Evolutionary conservation across 92 coral and sea anemone species (phyloP).

Genomic region (Zoanthus sansibaricus): DNA sequence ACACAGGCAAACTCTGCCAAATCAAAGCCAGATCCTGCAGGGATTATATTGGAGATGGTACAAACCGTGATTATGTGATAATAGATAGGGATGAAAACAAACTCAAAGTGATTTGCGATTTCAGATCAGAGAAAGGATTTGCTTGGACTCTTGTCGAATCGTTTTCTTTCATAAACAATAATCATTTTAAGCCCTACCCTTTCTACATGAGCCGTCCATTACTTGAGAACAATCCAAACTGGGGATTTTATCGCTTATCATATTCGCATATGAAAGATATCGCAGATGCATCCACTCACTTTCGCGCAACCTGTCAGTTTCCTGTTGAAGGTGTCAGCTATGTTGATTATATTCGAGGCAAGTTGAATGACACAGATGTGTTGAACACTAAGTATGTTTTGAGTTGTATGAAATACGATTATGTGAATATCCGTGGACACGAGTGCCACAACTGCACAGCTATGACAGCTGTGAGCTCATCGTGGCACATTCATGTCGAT

Average conservation of each 20-base stretch:
- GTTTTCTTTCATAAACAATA: neutral
- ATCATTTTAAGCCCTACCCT: neutral
- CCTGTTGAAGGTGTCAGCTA: neutral
- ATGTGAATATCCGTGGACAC: too few species aligned
- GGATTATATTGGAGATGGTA: neutral
- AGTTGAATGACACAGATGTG: neutral
- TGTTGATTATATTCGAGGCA: neutral
- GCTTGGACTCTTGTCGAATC: neutral
- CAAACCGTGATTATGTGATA: neutral
- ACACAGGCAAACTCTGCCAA: neutral
- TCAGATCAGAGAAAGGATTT: neutral
- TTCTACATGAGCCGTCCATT: too few species aligned
- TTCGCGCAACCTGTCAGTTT: too few species aligned
- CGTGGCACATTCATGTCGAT: too few species aligned
- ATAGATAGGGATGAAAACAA: neutral
- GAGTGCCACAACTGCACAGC: too few species aligned
- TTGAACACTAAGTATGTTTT: neutral
- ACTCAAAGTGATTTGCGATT: neutral
- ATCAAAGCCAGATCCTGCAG: neutral
- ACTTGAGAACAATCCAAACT: too few species aligned
- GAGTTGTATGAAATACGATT: too few species aligned
- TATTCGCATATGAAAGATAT: too few species aligned
- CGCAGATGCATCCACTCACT: too few species aligned
- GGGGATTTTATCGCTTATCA: too few species aligned
- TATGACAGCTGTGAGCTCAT: too few species aligned